Evolutionary conservation across 2,888 invertebrate species (phyloP), one percentile per base, ranked within the genome.

Genomic region (Geophilus truncorum): DNA sequence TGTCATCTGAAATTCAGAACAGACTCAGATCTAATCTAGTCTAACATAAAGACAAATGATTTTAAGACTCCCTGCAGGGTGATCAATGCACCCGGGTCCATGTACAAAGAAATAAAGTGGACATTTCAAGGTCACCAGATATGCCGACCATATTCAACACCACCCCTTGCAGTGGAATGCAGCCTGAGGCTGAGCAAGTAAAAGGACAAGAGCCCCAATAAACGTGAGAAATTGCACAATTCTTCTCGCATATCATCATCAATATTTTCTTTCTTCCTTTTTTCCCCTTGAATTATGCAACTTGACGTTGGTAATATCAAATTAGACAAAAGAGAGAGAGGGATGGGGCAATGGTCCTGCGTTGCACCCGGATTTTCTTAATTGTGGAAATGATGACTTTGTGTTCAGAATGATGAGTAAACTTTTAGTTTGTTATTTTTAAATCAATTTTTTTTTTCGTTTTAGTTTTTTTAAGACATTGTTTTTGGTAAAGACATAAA

Each of bases 121-220:
- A 70, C 70, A 70, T 70, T 70, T 70, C 70, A 70, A 70, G 70
- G 70, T 70, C 70, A n/a, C 25, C 12, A 70, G 70, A 70, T 70
- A 70, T 70, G 70, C 70, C 70, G 28, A 70, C 70, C 70, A 70
- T 70, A 70, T 70, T 70, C 70, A 70, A 70, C 70, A 70, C 70
- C 70, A 70, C 70, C 70, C 70, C 70, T 45, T 70, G 70, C 12
- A 70, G 25, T 70, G 70, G 70, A 70, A 70, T 70, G 70, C 70
- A 70, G 70, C 70, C 70, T 1, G 25, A n/a, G 70, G 70, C 70
- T 70, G 70, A 70, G 70, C 70, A 70, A 70, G 70, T 70, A 70
- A 28, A 51, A 70, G 70, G 70, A 70, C 70, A 70, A 70, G 70
- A n/a, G 70, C 70, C 70, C 70, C 70, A 70, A 70, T 70, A 70